Base-by-base conservation (phyloP, 2,888 invertebrate species). In the Drosophila kambysellisi region DNA sequence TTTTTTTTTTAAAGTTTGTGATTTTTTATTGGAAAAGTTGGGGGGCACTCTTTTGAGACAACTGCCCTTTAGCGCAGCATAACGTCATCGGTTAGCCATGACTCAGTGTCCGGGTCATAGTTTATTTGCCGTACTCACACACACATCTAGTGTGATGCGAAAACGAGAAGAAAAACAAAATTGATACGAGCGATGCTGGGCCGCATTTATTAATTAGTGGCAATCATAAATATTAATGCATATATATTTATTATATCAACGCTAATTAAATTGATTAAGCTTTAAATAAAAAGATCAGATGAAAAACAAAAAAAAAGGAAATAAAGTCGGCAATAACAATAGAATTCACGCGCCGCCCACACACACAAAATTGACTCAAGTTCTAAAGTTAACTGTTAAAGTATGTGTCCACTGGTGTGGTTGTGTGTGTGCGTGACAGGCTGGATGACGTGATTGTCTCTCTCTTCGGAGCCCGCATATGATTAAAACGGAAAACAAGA, bases 401-500 rank as follows among this genome's bases (percentile, higher is more conserved):
- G 57, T 33, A 41, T 30, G 12, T 41, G 68, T 73, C 25, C 25
- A 25, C 25, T 25, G 25, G 60, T 70, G 53, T 30, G 41, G 50
- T 51, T 58, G 41, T 61, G 25, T 69, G 58, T 70, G 63, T 65
- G 69, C 60, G 76, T 77, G 80, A 78, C 80, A 86, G 74, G 87
- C 87, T 83, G 89, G 85, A 89, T 88, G 87, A 88, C 87, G 87
- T 88, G 87, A 88, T 88, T 88, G 89, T 79, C 79, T 77, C 79
- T 77, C 84, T 81, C 29, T 43, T 43, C 74, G 60, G 70, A 60
- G 83, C 89, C 87, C 87, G 87, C 87, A 88, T 87, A 89, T 88
- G 87, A 88, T 88, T 88, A 89, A 88, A 88, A 88, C 82, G 89
- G 81, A 87, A 89, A 89, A 88, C 89, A 88, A 88, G 87, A 88